Conservation (phyloP, 2,888 invertebrate genomes). For the Heliconius ethilla region DNA sequence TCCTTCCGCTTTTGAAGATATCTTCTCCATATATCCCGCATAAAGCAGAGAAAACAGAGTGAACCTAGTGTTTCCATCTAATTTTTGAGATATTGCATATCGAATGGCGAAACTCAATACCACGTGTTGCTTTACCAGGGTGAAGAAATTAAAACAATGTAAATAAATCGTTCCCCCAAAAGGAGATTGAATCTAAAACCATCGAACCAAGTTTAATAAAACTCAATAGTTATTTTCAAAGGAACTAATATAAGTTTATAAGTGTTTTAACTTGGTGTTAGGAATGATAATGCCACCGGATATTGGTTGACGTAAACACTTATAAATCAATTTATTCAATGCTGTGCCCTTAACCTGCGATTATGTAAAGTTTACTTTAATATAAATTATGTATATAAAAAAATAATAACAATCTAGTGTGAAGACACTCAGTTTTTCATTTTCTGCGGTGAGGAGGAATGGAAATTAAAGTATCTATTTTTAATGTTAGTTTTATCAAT, state of each 20-base stretch:
- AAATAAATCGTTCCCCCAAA: background rate
- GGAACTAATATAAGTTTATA: background rate
- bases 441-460: no score
- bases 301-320: constrained; percentile 10
- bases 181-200: background rate
- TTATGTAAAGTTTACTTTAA: background rate
- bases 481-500: no score
- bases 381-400: background rate
- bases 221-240: background rate
- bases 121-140: background rate
- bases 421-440: no score
- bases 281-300: constrained; percentile 17
- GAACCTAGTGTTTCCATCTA: no score
- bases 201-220: background rate
- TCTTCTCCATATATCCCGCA: no score
- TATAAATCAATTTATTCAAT: constrained; percentile 15
- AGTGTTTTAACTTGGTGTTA: background rate
- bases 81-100: background rate
- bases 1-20: no score
- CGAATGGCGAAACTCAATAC: background rate
- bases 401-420: background rate
- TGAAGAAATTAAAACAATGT: background rate
- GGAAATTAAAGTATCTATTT: no score
- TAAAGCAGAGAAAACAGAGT: no score
- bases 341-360: background rate